Conservation (phyloP, 2,797 vertebrate genomes). For the Saxicola maurus region DNA sequence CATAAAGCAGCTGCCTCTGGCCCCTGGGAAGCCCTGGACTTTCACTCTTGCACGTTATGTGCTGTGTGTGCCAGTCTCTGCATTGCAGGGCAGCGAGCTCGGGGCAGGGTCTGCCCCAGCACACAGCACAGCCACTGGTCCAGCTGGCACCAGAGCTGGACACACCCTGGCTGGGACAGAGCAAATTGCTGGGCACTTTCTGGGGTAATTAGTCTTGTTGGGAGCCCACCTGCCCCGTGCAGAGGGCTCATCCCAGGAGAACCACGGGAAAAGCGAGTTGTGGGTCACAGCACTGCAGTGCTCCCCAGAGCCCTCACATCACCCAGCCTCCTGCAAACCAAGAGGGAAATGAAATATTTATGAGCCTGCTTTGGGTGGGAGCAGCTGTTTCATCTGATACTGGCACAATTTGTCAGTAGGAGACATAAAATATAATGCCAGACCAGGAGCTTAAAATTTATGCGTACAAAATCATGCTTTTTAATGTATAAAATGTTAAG, state of each 20-base stretch:
- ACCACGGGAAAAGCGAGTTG: rapidly evolving
- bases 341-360: constrained; percentile 5
- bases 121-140: rapidly evolving
- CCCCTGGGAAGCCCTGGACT: neutral
- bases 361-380: constrained; percentile 27
- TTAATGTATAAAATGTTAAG: neutral
- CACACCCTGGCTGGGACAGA: rapidly evolving
- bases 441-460: constrained; percentile 8
- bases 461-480: neutral
- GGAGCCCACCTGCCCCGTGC: neutral
- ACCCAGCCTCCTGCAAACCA: neutral
- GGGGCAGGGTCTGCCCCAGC: neutral
- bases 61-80: neutral
- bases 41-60: rapidly evolving
- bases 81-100: neutral
- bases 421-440: neutral
- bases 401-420: neutral
- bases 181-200: neutral
- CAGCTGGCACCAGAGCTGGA: rapidly evolving
- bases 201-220: neutral
- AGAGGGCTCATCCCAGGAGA: neutral
- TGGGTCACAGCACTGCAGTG: rapidly evolving
- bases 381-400: constrained; percentile 36
- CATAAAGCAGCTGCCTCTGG: neutral
- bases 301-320: rapidly evolving